Percentiles rank a stretch among this genome's conserved stretches.
Conservation (phyloP, 2,888 invertebrate genomes). For the Mythimna loreyi region DNA sequence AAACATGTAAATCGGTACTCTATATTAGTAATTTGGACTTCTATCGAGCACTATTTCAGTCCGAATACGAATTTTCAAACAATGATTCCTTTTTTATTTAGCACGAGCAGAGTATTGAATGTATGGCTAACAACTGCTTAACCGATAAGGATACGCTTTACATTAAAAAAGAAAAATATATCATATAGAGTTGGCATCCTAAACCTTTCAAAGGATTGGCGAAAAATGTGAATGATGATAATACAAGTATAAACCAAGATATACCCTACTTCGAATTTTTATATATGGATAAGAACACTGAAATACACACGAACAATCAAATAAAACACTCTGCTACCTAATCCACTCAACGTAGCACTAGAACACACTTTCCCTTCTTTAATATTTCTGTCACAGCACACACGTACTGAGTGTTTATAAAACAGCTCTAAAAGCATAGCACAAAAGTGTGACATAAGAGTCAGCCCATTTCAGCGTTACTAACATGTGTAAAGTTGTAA, state of each 20-base stretch:
- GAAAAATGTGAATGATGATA: slow-evolving; percentile 1
- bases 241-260: neutral
- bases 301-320: slow-evolving; percentile 16
- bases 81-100: neutral
- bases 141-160: neutral
- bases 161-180: neutral
- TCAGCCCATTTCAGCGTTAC: slow-evolving; percentile 71
- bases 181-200: neutral
- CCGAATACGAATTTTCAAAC: neutral
- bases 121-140: neutral
- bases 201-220: neutral
- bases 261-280: neutral
- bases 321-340: slow-evolving; percentile 25
- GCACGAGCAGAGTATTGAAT: neutral
- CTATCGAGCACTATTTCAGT: neutral
- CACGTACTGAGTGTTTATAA: slow-evolving; percentile 45
- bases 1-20: neutral
- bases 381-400: slow-evolving; percentile 23
- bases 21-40: neutral
- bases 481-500: slow-evolving; percentile 88
- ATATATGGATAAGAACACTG: neutral
- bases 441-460: slow-evolving; percentile 65
- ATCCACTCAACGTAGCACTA: slow-evolving; percentile 1
- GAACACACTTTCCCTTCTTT: slow-evolving; percentile 11
- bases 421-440: slow-evolving; percentile 65